phyloP scores from a whole-genome alignment of 2,113 vertebrate genomes.

The Vanacampus margaritifer region DNA sequence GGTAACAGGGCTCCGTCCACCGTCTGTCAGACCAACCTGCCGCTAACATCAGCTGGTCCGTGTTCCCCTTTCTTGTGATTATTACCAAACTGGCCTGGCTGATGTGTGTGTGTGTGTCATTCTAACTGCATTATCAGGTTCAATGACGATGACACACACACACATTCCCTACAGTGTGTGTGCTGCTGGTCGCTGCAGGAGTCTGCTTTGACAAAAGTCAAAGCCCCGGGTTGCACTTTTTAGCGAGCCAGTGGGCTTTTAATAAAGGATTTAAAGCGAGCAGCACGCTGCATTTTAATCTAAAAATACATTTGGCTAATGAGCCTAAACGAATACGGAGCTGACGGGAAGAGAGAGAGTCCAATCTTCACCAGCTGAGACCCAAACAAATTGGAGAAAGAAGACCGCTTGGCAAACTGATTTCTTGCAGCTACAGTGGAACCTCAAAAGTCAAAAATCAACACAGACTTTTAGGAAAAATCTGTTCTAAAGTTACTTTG shows the following conservation, averaged over 20 bases:
- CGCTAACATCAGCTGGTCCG: conserved; percentile 49
- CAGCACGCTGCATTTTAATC: conserved; percentile 32
- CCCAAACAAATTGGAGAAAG: not conserved
- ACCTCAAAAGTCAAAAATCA: not conserved
- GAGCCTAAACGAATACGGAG: conserved; percentile 33
- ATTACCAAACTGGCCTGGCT: conserved; percentile 34
- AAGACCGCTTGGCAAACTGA: not conserved
- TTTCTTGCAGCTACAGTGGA: not conserved
- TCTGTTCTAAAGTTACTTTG: not conserved
- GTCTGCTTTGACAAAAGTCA: conserved; percentile 11
- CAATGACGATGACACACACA: conserved; percentile 24
- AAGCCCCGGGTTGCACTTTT: conserved; percentile 18
- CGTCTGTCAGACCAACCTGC: conserved; percentile 62
- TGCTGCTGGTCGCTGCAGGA: not conserved
- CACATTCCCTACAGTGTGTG: conserved; percentile 6
- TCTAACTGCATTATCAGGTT: conserved; percentile 60
- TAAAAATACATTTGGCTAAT: conserved; percentile 48
- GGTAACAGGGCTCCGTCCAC: conserved; percentile 34
- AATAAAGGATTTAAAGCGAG: conserved; percentile 31
- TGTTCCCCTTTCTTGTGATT: conserved; percentile 59
- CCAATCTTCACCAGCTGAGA: conserved; percentile 13
- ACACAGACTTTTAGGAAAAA: not conserved
- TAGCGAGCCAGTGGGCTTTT: conserved; percentile 17
- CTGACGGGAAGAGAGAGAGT: conserved; percentile 5
- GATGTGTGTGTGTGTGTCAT: conserved; percentile 62